A percentile compares a stretch with the other conserved stretches of the same genome.
These are phyloP conservation scores for Drosophila sp. DNA, from an alignment of 1,140 invertebrate genomes.

Conservation along the genomic window DNA sequence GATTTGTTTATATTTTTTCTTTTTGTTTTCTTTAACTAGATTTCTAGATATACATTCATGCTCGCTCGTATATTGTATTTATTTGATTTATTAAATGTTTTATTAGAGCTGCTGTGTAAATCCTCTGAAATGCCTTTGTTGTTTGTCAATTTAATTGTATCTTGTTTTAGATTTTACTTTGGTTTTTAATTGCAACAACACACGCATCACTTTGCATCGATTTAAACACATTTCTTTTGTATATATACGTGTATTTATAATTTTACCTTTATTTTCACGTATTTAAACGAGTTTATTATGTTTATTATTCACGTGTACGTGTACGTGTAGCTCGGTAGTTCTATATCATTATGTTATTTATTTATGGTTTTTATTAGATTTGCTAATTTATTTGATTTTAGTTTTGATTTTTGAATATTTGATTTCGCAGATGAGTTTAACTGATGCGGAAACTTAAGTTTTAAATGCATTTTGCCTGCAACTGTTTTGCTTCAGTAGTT, in stretches of 20 bases:
- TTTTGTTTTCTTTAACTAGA: constrained; percentile 9
- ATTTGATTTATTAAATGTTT: constrained; percentile 25
- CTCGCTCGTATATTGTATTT: constrained; percentile 1
- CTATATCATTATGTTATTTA: constrained; percentile 46
- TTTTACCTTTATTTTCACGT: constrained; percentile 19
- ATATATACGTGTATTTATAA: constrained; percentile 8
- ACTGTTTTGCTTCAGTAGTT: constrained; percentile 33
- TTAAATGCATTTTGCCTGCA: constrained; percentile 77
- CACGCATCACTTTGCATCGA: not conserved
- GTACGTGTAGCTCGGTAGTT: constrained; percentile 38
- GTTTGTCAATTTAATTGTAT: constrained; percentile 28
- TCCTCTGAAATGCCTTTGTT: constrained; percentile 18
- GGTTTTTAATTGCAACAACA: constrained; percentile 11
- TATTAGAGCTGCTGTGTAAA: constrained; percentile 20
- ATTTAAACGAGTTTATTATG: constrained; percentile 13
- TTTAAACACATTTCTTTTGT: constrained; percentile 2
- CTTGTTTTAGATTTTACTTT: constrained; percentile 3
- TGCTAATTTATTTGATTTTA: constrained; percentile 74
- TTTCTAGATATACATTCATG: constrained; percentile 1
- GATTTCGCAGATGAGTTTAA: constrained; percentile 50
- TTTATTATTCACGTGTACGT: too few species aligned
- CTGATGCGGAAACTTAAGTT: constrained; percentile 44
- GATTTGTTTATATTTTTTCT: constrained; percentile 15
- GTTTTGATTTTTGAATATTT: constrained; percentile 63
- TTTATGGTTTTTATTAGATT: constrained; percentile 53